Evolutionary conservation across 2,113 vertebrate genomes (phyloP).

Genomic region (Drymodes brunneopygia): DNA sequence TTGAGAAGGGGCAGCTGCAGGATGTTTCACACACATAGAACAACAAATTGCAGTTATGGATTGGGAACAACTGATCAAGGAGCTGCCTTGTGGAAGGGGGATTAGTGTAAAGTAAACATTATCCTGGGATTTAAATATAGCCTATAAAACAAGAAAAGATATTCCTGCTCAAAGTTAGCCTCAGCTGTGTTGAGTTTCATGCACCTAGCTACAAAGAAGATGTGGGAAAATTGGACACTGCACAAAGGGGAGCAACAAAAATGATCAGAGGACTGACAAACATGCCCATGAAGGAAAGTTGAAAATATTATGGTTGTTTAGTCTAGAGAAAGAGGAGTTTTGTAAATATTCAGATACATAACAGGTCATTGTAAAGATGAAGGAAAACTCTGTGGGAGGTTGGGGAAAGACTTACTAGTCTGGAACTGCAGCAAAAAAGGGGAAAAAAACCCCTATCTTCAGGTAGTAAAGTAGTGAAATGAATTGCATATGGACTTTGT

Average conservation of each 20-base stretch:
- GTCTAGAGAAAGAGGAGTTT: background rate
- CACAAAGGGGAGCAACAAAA: background rate
- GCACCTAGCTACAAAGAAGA: background rate
- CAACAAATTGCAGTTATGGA: background rate
- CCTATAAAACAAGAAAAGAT: background rate
- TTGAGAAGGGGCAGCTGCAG: background rate
- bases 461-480: background rate
- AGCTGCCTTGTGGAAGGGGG: background rate
- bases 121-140: background rate
- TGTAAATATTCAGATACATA: background rate
- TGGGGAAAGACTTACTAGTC: background rate
- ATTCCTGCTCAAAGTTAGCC: background rate
- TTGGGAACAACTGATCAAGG: background rate
- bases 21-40: background rate
- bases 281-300: background rate
- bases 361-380: background rate
- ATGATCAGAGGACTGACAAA: background rate
- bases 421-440: background rate
- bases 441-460: accelerated
- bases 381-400: background rate
- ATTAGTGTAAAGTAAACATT: background rate
- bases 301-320: background rate
- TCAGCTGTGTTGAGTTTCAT: background rate
- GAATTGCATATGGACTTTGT: background rate
- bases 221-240: background rate